Percentiles rank a stretch among this genome's conserved stretches.
Conservation (phyloP, 2,888 invertebrate genomes). For the Pterostichus niger region DNA sequence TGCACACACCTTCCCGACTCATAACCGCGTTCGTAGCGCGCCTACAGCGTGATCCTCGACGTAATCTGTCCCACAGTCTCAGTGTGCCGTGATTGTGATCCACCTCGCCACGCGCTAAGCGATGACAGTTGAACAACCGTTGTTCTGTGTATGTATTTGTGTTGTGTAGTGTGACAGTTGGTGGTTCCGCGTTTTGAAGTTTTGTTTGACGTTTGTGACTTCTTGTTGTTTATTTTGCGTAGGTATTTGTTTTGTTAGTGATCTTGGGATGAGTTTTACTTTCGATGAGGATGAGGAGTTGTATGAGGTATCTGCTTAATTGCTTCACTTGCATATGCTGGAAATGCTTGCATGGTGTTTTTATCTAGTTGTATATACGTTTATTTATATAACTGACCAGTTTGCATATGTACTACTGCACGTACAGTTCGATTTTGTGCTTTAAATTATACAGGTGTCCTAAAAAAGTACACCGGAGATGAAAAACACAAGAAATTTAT, state of each 20-base stretch:
- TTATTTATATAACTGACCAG: too few species aligned
- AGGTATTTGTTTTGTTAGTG: slow-evolving; percentile 2
- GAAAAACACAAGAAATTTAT: too few species aligned
- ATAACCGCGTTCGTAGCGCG: neutral
- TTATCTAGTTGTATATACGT: too few species aligned
- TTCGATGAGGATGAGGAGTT: slow-evolving; percentile 1
- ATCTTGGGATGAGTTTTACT: slow-evolving; percentile 25
- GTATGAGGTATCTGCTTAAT: slow-evolving; percentile 7
- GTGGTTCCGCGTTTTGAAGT: slow-evolving; percentile 6
- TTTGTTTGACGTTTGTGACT: neutral
- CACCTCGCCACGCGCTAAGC: slow-evolving; percentile 1
- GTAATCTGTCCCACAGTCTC: slow-evolving; percentile 12
- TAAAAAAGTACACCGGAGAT: too few species aligned
- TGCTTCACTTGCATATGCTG: neutral
- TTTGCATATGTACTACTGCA: too few species aligned
- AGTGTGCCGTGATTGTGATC: slow-evolving; percentile 10
- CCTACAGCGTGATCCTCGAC: neutral
- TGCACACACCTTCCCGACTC: neutral
- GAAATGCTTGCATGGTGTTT: neutral
- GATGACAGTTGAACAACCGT: slow-evolving; percentile 49
- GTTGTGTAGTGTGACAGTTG: neutral
- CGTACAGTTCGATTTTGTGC: too few species aligned
- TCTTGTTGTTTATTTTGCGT: slow-evolving; percentile 5
- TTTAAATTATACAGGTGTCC: too few species aligned
- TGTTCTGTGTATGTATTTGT: neutral